Conservation (phyloP, 1,140 invertebrate genomes). For the Formica exsecta region DNA sequence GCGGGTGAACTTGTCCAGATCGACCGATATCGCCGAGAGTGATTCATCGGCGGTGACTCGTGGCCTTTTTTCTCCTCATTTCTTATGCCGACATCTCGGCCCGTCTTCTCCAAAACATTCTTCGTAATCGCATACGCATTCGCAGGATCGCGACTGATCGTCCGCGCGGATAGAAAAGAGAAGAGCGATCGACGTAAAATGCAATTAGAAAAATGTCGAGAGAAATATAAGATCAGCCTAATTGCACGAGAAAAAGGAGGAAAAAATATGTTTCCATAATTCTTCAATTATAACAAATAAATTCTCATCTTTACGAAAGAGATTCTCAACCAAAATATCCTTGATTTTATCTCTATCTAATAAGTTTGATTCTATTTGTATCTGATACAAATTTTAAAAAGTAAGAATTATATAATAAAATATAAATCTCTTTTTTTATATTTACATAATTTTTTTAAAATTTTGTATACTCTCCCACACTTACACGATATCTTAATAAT, state of each 20-base stretch:
- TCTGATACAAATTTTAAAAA: no score
- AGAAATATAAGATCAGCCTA: background rate
- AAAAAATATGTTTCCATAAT: background rate
- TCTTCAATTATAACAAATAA: background rate
- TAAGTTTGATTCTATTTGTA: no score
- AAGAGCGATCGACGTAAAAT: background rate
- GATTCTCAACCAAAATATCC: background rate
- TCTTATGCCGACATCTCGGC: constrained; percentile 33
- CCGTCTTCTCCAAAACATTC: constrained; percentile 55
- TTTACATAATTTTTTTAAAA: background rate
- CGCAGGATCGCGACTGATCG: background rate
- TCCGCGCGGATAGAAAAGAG: background rate
- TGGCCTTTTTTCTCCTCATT: constrained; percentile 46
- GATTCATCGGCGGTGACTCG: constrained; percentile 75
- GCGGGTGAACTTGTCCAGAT: constrained; percentile 80
- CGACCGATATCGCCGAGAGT: constrained; percentile 73
- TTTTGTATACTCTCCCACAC: background rate
- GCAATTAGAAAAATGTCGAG: background rate
- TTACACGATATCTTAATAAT: constrained; percentile 2
- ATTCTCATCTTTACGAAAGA: background rate
- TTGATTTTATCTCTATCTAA: background rate
- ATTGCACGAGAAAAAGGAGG: background rate
- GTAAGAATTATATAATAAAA: no score
- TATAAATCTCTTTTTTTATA: background rate
- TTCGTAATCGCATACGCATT: constrained; percentile 40